Base-by-base conservation (phyloP, 2,113 vertebrate species). In the Ammospiza caudacuta region DNA sequence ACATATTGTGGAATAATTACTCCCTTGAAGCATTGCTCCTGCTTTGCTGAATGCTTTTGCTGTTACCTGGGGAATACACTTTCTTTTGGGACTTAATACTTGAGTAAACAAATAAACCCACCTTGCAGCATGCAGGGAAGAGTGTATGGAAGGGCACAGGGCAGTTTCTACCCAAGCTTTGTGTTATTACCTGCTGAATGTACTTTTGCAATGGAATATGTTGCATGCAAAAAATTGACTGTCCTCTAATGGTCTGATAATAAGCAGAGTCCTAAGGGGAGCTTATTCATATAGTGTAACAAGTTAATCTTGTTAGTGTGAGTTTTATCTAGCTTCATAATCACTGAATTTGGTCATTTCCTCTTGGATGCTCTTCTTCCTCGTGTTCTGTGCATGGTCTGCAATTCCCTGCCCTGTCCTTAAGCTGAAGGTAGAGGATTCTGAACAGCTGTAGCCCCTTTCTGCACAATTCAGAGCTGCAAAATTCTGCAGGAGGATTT, bases 181-280 rank as follows among this genome's bases (percentile, higher is more conserved):
- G 27, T 24, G 24, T 67, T 84, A 6, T 19, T 51, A 9, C 37
- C 37, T 81, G 52, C 69, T 23, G 72, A 83, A 67, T 18, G 20
- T 57, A 2, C 20, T 85, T 66, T 6, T 85, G 82, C 24, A 63
- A 44, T 44, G 39, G 51, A 69, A n/a, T 11, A 3, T 23, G 35
- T 52, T 92, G 41, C 21, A 0, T 86, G 79, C 87, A 70, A 51
- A 85, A 51, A 54, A 58, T 3, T 41, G 24, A 20, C 46, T 69
- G 47, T 86, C 23, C 43, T 92, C 47, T 83, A 64, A 37, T 64
- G 35, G 39, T 11, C 68, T 74, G 86, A 90, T 55, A 55, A 80
- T 90, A 87, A 95, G 75, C 92, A 95, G 91, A 70, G 55, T 88
- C 70, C 57, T 69, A 78, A 41, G 22, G 5, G 49, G 61, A 91